Conservation (phyloP, 2,888 invertebrate species). For the Metopia argyrocephala region DNA sequence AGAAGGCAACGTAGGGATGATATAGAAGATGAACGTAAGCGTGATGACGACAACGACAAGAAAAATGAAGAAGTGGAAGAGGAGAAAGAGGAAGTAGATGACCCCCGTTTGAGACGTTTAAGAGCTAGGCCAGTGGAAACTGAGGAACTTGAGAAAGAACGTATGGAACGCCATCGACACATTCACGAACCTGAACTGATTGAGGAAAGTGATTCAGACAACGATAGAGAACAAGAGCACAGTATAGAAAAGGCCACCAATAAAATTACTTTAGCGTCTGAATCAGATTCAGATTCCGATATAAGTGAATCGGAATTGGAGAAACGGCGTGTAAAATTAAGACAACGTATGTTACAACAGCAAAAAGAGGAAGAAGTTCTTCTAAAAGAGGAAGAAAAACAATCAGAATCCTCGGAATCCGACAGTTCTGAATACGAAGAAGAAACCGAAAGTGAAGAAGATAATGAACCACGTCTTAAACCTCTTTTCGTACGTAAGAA, state of each 20-base stretch:
- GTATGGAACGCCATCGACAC: conserved; percentile 81
- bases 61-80: conserved; percentile 65
- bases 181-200: conserved; percentile 85
- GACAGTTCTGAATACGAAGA: conserved; percentile 90
- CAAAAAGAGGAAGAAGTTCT: conserved; percentile 85
- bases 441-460: conserved; percentile 92
- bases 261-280: conserved; percentile 76
- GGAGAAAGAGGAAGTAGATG: conserved; percentile 82
- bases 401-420: conserved; percentile 83
- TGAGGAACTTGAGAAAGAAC: conserved; percentile 76
- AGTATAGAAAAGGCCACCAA: conserved; percentile 77
- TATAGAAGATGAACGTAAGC: conserved; percentile 60
- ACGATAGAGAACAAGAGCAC: conserved; percentile 76
- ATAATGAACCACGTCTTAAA: conserved; percentile 93
- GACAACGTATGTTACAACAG: conserved; percentile 83
- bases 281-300: conserved; percentile 89
- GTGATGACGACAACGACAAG: conserved; percentile 63
- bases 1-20: conserved; percentile 67
- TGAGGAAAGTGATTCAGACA: conserved; percentile 80
- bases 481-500: conserved; percentile 96
- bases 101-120: conserved; percentile 89
- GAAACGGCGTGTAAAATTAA: conserved; percentile 84
- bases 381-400: conserved; percentile 81
- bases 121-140: conserved; percentile 79
- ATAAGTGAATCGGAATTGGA: conserved; percentile 92